Evolutionary conservation across 2,113 vertebrate species (phyloP).

Genomic region (Scalopus aquaticus): DNA sequence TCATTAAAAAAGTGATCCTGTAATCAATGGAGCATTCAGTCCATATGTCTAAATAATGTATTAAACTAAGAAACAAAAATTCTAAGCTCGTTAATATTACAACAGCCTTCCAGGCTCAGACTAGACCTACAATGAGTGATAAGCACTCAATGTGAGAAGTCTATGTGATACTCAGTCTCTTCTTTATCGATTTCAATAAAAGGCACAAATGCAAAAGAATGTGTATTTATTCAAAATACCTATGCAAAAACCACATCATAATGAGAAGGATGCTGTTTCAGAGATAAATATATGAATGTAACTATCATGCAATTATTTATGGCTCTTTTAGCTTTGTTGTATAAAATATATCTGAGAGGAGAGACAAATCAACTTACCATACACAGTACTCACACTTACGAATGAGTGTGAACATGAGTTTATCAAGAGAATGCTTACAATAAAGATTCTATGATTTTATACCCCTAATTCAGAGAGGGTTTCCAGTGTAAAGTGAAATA

Average conservation of each 20-base stretch:
- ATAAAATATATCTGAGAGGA: slow-evolving; percentile 1
- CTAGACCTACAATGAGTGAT: background rate
- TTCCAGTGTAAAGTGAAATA: slow-evolving; percentile 31
- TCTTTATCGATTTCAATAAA: slow-evolving; percentile 25
- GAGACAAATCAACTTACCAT: background rate
- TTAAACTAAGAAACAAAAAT: slow-evolving; percentile 29
- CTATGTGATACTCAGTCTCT: slow-evolving; percentile 1
- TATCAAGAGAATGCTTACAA: background rate
- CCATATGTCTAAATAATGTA: slow-evolving; percentile 1
- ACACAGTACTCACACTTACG: background rate
- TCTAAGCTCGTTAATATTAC: background rate
- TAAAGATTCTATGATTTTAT: slow-evolving; percentile 24
- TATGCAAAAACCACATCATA: background rate
- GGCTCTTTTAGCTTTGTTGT: background rate
- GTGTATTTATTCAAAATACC: background rate
- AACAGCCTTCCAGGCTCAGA: background rate
- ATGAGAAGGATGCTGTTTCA: background rate
- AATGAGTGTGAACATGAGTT: background rate
- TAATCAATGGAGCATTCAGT: slow-evolving; percentile 3
- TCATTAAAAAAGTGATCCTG: background rate
- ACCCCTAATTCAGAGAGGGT: background rate
- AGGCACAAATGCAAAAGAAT: background rate
- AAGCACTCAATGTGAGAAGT: background rate
- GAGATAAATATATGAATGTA: background rate
- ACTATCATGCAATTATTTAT: background rate